These are phyloP conservation scores for Cataglyphis livida DNA, from an alignment of 2,888 invertebrate species.

Conservation along the genomic window DNA sequence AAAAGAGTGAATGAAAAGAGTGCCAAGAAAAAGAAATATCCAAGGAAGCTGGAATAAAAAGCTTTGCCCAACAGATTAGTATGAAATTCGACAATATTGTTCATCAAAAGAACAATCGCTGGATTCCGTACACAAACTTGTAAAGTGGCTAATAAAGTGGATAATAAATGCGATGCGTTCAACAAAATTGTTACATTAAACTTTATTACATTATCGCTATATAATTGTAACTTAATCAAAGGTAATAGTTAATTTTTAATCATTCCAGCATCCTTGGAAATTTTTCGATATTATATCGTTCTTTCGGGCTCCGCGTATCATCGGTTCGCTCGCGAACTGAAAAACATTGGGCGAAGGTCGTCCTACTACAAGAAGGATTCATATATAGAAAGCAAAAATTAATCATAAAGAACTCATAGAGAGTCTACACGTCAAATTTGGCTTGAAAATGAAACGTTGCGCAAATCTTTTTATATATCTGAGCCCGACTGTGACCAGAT, in stretches of 20 bases:
- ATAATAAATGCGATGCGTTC: not conserved
- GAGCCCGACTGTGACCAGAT: slow-evolving; percentile 33
- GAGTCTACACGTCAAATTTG: slow-evolving; percentile 34
- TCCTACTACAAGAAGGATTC: not conserved
- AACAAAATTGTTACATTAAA: not conserved
- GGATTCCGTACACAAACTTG: not conserved
- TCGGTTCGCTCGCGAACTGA: slow-evolving; percentile 48
- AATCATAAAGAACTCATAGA: slow-evolving; percentile 16
- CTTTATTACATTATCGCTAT: not conserved
- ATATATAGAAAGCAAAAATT: not conserved
- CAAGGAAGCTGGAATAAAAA: not conserved
- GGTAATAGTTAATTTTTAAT: not conserved
- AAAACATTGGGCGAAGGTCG: slow-evolving; percentile 24
- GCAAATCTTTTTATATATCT: slow-evolving; percentile 53
- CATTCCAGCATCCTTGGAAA: slow-evolving; percentile 6
- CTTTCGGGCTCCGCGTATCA: slow-evolving; percentile 74
- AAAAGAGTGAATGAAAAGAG: not conserved
- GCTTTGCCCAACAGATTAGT: not conserved
- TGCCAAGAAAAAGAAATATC: not conserved
- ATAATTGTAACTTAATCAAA: not conserved
- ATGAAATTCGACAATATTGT: not conserved
- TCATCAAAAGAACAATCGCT: not conserved
- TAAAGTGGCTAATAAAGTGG: not conserved
- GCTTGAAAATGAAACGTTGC: slow-evolving; percentile 45
- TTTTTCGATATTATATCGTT: slow-evolving; percentile 24